Conservation (phyloP, 2,113 vertebrate genomes). For the Scortum barcoo region DNA sequence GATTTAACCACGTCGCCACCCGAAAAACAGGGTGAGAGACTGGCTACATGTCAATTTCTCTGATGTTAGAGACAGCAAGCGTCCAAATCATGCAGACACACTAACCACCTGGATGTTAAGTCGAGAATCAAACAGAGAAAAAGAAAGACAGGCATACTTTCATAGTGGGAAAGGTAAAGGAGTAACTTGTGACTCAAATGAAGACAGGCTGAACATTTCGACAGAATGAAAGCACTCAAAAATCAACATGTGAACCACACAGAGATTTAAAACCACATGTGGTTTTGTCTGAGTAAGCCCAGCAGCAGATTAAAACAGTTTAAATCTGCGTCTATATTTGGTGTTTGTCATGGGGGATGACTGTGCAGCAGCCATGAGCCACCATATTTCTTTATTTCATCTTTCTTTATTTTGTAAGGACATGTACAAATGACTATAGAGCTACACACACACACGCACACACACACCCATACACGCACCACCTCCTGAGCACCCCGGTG, state of each 20-base stretch:
- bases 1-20: background rate
- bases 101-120: background rate
- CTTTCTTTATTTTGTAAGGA: background rate
- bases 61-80: background rate
- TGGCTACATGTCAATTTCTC: background rate
- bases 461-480: background rate
- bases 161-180: background rate
- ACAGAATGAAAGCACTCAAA: background rate
- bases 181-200: background rate
- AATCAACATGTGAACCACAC: background rate
- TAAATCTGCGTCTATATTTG: slow-evolving; percentile 11
- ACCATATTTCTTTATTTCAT: too few species aligned
- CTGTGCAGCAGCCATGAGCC: slow-evolving; percentile 1
- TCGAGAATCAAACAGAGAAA: background rate
- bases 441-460: background rate
- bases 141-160: background rate
- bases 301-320: slow-evolving; percentile 7
- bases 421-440: background rate
- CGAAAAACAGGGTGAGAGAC: background rate
- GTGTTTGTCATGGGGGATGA: background rate
- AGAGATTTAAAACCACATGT: background rate
- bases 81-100: background rate
- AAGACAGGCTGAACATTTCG: background rate
- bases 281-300: background rate
- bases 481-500: background rate